These are phyloP conservation scores for Ophion costatus DNA, from an alignment of 2,888 invertebrate species.

Conservation along the genomic window DNA sequence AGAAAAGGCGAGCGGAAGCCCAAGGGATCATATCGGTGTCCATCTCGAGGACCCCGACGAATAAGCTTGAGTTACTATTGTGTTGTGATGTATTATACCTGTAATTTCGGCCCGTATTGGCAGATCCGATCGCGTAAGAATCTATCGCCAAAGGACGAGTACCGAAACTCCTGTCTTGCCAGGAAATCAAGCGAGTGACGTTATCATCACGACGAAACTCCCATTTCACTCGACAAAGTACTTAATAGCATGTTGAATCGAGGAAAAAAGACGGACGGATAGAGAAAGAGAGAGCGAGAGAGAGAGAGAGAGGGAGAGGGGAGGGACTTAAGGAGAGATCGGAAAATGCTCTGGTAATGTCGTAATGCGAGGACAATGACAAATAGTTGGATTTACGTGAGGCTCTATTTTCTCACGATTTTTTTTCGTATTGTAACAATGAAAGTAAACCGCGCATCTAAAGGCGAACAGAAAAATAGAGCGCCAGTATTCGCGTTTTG, in stretches of 20 bases:
- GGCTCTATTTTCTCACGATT: constrained; percentile 62
- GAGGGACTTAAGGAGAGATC: constrained; percentile 16
- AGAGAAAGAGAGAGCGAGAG: no score
- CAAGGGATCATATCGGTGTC: constrained; percentile 74
- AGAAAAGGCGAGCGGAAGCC: constrained; percentile 65
- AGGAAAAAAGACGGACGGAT: background rate
- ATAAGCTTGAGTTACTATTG: constrained; percentile 80
- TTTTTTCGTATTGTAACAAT: constrained; percentile 66
- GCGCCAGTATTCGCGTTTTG: constrained; percentile 60
- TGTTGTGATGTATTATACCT: constrained; percentile 79
- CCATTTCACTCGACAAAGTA: constrained; percentile 39
- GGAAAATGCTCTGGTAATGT: constrained; percentile 34
- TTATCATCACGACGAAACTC: constrained; percentile 40
- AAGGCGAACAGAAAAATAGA: constrained; percentile 36
- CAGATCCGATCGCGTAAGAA: constrained; percentile 74
- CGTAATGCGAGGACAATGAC: constrained; percentile 54
- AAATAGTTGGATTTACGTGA: constrained; percentile 71
- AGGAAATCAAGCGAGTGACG: constrained; percentile 50
- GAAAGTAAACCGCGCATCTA: constrained; percentile 16
- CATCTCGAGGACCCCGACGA: constrained; percentile 64
- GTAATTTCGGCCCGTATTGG: constrained; percentile 80
- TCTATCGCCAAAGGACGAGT: constrained; percentile 30
- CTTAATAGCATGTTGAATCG: constrained; percentile 32
- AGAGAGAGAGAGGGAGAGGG: no score
- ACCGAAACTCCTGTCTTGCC: constrained; percentile 30